Percentiles rank a stretch among this genome's conserved stretches.
These are phyloP conservation scores for Ariopsis seemanni DNA, from an alignment of 2,113 vertebrate genomes.

Conservation along the genomic window DNA sequence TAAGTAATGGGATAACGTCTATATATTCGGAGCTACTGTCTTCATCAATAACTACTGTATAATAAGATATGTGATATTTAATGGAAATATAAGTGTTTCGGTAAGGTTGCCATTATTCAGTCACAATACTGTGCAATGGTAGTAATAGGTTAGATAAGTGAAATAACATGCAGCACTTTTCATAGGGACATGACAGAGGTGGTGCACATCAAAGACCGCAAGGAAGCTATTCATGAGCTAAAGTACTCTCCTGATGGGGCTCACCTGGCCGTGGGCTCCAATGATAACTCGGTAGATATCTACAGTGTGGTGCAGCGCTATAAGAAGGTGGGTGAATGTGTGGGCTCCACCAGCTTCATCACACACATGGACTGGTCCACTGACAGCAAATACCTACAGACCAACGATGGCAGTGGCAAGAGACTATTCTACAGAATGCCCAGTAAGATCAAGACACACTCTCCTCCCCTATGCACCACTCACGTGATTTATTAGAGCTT, in stretches of 20 bases:
- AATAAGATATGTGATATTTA: not conserved
- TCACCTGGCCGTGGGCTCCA: constrained; percentile 93
- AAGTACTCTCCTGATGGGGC: constrained; percentile 96
- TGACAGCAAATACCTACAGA: constrained; percentile 94
- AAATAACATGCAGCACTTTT: not conserved
- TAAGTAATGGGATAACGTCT: not conserved
- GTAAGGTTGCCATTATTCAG: not conserved
- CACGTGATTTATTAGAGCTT: not conserved
- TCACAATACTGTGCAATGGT: not conserved
- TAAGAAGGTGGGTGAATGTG: constrained; percentile 90
- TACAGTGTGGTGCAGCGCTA: constrained; percentile 93
- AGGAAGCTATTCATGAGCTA: constrained; percentile 96
- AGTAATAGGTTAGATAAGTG: not conserved
- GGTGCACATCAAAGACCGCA: constrained; percentile 97
- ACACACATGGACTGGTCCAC: constrained; percentile 98
- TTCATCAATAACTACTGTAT: too few relatives aligned
- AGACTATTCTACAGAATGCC: constrained; percentile 96
- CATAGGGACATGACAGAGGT: constrained; percentile 98
- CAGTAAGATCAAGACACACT: constrained; percentile 71
- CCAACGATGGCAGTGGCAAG: constrained; percentile 89
- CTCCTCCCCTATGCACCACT: not conserved
- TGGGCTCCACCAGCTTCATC: constrained; percentile 90
- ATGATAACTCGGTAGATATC: constrained; percentile 91
- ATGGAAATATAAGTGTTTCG: not conserved
- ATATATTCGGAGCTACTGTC: not conserved